Conservation (phyloP, 2,797 vertebrate species). For the Coluber constrictor region DNA sequence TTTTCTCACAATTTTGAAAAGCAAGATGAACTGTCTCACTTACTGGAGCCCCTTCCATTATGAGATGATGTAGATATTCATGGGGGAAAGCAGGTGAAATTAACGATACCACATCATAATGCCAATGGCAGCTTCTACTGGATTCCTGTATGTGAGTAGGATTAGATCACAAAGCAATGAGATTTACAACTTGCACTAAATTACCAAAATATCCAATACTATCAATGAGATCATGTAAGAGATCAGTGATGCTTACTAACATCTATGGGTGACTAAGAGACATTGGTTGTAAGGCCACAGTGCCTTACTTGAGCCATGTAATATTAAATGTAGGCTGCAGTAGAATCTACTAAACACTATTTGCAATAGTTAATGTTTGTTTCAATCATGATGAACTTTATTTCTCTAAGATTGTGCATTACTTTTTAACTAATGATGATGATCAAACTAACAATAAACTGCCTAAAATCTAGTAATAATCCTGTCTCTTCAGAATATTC, state of each 20-base stretch:
- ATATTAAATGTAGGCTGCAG: neutral
- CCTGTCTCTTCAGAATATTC: neutral
- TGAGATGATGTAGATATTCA: neutral
- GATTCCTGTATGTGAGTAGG: neutral
- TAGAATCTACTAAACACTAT: neutral
- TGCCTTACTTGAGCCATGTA: neutral
- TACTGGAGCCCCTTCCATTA: neutral
- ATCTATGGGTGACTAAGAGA: neutral
- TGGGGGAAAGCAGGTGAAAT: neutral
- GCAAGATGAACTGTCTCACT: neutral
- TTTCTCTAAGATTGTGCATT: neutral
- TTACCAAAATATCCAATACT: neutral
- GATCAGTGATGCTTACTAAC: neutral
- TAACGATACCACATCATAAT: neutral
- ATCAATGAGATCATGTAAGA: neutral
- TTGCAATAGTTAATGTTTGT: neutral
- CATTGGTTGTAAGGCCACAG: neutral
- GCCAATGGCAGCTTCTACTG: neutral
- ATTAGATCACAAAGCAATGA: neutral
- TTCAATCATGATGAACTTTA: neutral
- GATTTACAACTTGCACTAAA: neutral
- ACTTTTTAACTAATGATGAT: neutral
- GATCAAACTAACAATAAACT: neutral
- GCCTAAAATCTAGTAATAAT: neutral
- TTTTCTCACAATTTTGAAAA: neutral